Percentiles rank a stretch among this genome's conserved stretches.
These are phyloP conservation scores for Ceratosolen fusciceps DNA, from an alignment of 1,140 invertebrate genomes.

Conservation along the genomic window DNA sequence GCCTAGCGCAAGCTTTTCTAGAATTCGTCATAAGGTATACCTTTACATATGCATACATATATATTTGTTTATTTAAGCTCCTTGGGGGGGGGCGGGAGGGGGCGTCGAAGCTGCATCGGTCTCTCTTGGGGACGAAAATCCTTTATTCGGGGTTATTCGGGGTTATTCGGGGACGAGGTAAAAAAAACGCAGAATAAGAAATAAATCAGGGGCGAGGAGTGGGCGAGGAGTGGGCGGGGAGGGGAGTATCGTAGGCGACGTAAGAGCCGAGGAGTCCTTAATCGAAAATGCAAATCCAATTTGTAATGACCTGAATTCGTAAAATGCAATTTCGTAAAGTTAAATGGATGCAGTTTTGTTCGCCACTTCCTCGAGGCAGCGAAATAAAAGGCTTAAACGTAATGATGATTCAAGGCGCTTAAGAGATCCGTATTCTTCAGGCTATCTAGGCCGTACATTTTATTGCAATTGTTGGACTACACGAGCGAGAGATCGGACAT, in stretches of 20 bases:
- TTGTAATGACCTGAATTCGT: not conserved
- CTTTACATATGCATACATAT: no score
- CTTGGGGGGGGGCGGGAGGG: no score
- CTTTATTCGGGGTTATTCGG: no score
- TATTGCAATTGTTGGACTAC: constrained; percentile 81
- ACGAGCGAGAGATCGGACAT: constrained; percentile 71
- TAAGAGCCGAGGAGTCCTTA: no score
- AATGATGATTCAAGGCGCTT: constrained; percentile 46
- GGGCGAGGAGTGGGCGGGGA: no score
- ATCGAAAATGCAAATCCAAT: constrained; percentile 2
- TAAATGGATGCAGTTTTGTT: not conserved
- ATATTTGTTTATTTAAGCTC: no score
- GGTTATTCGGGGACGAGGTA: no score
- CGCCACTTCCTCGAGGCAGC: constrained; percentile 8
- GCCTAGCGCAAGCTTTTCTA: constrained; percentile 70
- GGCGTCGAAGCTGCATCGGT: not conserved
- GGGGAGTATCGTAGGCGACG: no score
- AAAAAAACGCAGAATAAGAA: no score
- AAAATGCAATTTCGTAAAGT: constrained; percentile 21
- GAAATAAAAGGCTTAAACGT: constrained; percentile 25
- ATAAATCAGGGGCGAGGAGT: no score
- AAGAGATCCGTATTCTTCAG: constrained; percentile 67
- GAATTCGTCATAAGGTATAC: constrained; percentile 72
- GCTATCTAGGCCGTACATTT: constrained; percentile 80
- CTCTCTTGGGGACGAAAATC: no score